phyloP scores from a whole-genome alignment of 2,888 invertebrate species.

The Drosophila testacea region DNA sequence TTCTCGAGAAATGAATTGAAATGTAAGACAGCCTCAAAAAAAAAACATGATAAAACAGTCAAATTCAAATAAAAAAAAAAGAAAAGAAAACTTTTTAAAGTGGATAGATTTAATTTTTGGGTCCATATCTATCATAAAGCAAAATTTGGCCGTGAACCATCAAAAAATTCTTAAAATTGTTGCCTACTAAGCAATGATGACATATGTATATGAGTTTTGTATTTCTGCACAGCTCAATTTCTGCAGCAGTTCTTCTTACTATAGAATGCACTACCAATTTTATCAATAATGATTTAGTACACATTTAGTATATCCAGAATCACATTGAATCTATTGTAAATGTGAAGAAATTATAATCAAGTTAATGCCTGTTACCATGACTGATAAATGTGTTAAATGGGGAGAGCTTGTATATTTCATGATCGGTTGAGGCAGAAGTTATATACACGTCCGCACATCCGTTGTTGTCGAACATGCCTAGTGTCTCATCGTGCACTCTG shows the following conservation, averaged over 20 bases:
- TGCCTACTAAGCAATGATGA: no score
- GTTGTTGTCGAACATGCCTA: slow-evolving; percentile 43
- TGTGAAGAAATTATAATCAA: slow-evolving; percentile 14
- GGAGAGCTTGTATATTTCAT: slow-evolving; percentile 17
- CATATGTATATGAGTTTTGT: no score
- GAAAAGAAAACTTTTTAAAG: no score
- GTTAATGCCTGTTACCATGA: slow-evolving; percentile 16
- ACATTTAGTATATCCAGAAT: not conserved
- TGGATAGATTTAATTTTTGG: no score
- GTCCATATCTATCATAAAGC: no score
- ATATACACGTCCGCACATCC: slow-evolving; percentile 61
- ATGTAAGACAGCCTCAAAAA: no score
- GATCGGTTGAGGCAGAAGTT: slow-evolving; percentile 70
- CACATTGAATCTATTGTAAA: slow-evolving; percentile 34
- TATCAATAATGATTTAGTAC: not conserved
- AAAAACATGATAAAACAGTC: no score
- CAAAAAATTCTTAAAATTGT: no score
- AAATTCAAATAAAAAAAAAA: no score
- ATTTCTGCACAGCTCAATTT: no score
- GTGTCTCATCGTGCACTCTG: slow-evolving; percentile 52
- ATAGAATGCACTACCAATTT: not conserved
- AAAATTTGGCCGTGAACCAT: no score
- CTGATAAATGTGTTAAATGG: slow-evolving; percentile 15
- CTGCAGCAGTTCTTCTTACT: not conserved
- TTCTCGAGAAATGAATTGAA: no score